Percentiles rank a stretch among this genome's conserved stretches.
phyloP scores from a whole-genome alignment of 2,113 vertebrate genomes.

The Circaetus gallicus region DNA sequence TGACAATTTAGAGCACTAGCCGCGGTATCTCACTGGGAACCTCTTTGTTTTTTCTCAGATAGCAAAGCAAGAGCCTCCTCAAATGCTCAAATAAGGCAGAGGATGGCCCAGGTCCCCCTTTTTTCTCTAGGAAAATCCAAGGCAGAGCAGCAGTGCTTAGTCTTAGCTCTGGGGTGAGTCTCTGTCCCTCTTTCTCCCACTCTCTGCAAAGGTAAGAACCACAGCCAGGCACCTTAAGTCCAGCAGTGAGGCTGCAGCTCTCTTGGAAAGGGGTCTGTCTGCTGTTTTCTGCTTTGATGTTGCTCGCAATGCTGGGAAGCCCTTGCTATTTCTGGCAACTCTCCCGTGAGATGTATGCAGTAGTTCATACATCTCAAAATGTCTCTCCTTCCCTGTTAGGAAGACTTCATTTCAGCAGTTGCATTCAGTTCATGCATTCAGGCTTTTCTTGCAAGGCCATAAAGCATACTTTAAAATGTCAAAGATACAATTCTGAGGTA shows the following conservation, averaged over 20 bases:
- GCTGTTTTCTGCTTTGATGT: neutral
- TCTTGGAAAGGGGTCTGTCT: neutral
- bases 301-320: neutral
- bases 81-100: neutral
- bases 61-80: neutral
- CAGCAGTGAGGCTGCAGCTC: neutral
- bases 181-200: neutral
- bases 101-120: neutral
- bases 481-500: neutral
- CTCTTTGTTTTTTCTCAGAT: neutral
- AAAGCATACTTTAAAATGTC: neutral
- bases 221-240: neutral
- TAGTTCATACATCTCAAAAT: neutral
- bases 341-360: neutral
- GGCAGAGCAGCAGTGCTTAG: neutral
- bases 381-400: neutral
- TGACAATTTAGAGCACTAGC: neutral
- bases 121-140: neutral
- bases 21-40: neutral
- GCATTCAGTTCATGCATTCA: neutral
- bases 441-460: neutral
- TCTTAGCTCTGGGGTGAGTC: neutral
- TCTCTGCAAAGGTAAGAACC: neutral
- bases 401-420: neutral
- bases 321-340: neutral